These are phyloP conservation scores for Rhagium mordax DNA, from an alignment of 2,888 invertebrate species.

Conservation along the genomic window DNA sequence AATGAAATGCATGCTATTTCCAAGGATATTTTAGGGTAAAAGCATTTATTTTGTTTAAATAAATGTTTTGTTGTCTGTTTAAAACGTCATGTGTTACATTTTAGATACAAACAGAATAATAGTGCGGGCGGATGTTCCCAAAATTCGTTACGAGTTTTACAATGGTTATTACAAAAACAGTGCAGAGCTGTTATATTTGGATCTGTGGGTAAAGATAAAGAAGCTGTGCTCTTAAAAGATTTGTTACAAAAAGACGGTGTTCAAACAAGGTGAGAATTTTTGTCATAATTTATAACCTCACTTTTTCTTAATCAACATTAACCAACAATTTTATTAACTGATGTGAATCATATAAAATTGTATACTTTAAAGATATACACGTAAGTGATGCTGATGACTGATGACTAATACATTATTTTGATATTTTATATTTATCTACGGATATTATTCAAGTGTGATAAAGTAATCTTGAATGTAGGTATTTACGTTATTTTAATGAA, in stretches of 20 bases:
- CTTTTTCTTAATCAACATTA: background rate
- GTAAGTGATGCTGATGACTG: no score
- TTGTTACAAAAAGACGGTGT: slow-evolving; percentile 68
- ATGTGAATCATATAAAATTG: no score
- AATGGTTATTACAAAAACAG: slow-evolving; percentile 64
- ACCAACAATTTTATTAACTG: no score
- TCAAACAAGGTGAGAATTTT: slow-evolving; percentile 62
- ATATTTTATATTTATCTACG: no score
- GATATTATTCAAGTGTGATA: no score
- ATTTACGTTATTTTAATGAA: no score
- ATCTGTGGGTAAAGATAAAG: slow-evolving; percentile 71
- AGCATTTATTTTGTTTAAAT: background rate
- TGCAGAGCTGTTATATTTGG: slow-evolving; percentile 69
- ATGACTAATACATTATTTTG: no score
- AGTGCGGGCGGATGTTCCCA: slow-evolving; percentile 71
- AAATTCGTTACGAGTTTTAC: slow-evolving; percentile 71
- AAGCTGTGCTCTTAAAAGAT: slow-evolving; percentile 67
- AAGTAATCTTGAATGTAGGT: no score
- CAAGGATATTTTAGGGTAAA: slow-evolving; percentile 60
- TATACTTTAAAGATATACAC: no score
- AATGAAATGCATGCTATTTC: slow-evolving; percentile 60
- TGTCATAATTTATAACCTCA: background rate
- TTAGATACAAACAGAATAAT: slow-evolving; percentile 56
- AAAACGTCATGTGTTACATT: slow-evolving; percentile 35
- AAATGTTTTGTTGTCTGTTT: background rate